Evolutionary conservation across 2,888 invertebrate genomes (phyloP).

Genomic region (Tanypteryx hageni): DNA sequence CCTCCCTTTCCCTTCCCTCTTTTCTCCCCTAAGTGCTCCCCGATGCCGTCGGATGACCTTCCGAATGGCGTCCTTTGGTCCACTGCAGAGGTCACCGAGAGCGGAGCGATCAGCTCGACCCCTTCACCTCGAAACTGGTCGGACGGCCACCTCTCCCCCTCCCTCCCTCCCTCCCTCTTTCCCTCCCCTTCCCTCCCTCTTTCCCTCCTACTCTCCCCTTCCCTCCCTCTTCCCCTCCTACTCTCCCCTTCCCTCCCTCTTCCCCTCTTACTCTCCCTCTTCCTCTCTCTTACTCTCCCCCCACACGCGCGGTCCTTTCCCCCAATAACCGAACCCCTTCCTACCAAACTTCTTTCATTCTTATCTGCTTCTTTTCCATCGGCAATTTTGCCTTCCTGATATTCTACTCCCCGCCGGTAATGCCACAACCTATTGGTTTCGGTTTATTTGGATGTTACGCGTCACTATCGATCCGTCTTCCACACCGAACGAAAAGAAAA

Average conservation of each 20-base stretch:
- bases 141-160: too few relatives aligned
- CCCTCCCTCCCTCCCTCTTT: not conserved
- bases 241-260: not conserved
- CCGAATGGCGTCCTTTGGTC: not conserved
- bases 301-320: not conserved
- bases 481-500: too few relatives aligned
- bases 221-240: not conserved
- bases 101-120: not conserved
- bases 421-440: too few relatives aligned
- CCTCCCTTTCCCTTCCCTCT: not conserved
- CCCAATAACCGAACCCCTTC: too few relatives aligned
- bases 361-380: too few relatives aligned
- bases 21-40: too few relatives aligned
- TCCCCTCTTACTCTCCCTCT: not conserved
- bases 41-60: too few relatives aligned
- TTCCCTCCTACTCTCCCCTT: not conserved
- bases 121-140: not conserved
- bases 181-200: not conserved
- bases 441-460: too few relatives aligned
- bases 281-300: not conserved
- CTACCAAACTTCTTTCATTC: too few relatives aligned
- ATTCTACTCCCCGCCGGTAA: too few relatives aligned
- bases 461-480: too few relatives aligned
- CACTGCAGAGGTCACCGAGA: not conserved
- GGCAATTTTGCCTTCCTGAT: too few relatives aligned